Evolutionary conservation across 2,113 vertebrate genomes (phyloP).

Genomic region (cat (Felis catus)): DNA sequence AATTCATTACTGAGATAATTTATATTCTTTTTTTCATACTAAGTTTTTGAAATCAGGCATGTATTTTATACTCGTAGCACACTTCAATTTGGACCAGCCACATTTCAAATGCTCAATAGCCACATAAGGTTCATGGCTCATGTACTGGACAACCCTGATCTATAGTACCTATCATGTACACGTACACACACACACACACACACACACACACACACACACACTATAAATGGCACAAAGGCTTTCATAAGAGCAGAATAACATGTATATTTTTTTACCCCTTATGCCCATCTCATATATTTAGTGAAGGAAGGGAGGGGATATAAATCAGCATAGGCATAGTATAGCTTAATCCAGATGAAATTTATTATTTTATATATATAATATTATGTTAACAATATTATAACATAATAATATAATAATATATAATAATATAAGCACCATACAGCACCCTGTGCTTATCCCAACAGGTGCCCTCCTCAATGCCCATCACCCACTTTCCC

Average conservation of each 20-base stretch:
- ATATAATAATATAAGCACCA: too few relatives aligned
- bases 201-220: not conserved
- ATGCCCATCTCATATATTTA: not conserved
- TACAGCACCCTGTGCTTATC: too few relatives aligned
- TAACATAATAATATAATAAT: too few relatives aligned
- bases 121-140: not conserved
- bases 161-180: not conserved
- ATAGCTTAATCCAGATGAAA: conserved; percentile 1
- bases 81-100: not conserved
- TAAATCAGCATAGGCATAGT: not conserved
- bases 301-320: not conserved
- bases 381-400: too few relatives aligned
- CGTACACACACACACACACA: not conserved
- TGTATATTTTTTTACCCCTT: not conserved
- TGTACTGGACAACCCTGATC: not conserved
- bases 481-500: too few relatives aligned
- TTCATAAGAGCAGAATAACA: not conserved
- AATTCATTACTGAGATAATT: conserved; percentile 1
- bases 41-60: not conserved
- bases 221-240: not conserved
- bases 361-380: not conserved
- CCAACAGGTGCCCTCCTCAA: too few relatives aligned
- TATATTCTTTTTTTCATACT: not conserved
- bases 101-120: not conserved
- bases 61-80: not conserved